Percentiles rank a stretch among this genome's conserved stretches.
phyloP scores from a whole-genome alignment of 2,113 vertebrate species.

The Oncorhynchus kisutch region DNA sequence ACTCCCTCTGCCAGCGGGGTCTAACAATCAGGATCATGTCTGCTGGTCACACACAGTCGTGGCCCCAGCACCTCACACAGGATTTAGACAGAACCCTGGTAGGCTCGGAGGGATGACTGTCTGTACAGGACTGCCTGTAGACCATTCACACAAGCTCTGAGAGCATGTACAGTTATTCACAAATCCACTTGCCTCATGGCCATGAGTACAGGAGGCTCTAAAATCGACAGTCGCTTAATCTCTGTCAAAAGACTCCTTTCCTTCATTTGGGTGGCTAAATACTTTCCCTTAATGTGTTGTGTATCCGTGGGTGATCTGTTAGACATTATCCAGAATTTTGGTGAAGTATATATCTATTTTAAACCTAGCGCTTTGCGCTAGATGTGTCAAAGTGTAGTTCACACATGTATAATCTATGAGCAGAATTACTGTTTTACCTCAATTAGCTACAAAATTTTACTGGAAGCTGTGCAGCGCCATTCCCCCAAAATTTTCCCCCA shows the following conservation, averaged over 20 bases:
- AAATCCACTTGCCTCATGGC: slow-evolving; percentile 36
- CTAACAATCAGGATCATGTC: slow-evolving; percentile 21
- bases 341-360: no score
- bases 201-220: slow-evolving; percentile 24
- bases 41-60: slow-evolving; percentile 24
- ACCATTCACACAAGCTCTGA: slow-evolving; percentile 12
- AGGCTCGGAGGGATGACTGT: slow-evolving; percentile 18
- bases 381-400: no score
- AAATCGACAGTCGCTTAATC: slow-evolving; percentile 6
- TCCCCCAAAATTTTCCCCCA: no score
- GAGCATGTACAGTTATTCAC: slow-evolving; percentile 37
- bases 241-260: neutral
- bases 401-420: no score
- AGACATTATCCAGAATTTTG: no score
- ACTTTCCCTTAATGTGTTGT: neutral
- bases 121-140: slow-evolving; percentile 17
- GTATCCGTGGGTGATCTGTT: neutral
- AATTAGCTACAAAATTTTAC: no score
- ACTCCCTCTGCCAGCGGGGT: neutral
- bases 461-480: no score
- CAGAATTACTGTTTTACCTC: no score
- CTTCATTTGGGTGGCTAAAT: neutral
- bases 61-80: slow-evolving; percentile 21
- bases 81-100: slow-evolving; percentile 16
- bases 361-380: no score